phyloP scores from a whole-genome alignment of 2,888 invertebrate genomes.

The Drymonia ruficornis region DNA sequence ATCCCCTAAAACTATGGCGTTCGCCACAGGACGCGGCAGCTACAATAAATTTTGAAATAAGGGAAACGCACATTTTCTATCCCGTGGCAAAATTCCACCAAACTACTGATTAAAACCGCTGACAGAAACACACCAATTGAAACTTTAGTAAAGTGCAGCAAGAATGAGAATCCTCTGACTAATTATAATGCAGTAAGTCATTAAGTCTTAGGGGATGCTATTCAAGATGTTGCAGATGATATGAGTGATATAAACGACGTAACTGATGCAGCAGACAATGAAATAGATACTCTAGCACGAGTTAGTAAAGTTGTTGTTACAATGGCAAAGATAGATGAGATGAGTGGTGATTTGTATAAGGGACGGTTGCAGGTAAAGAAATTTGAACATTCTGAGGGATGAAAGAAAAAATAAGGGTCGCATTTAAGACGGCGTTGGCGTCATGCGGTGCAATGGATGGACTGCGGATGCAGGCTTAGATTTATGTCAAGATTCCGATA shows the following conservation, averaged over 20 bases:
- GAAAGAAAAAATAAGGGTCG: conserved; percentile 80
- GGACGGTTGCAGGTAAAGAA: conserved; percentile 78
- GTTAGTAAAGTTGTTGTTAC: conserved; percentile 42
- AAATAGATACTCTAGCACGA: conserved; percentile 30
- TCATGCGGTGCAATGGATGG: conserved; percentile 80
- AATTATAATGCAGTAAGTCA: conserved; percentile 65
- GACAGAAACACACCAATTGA: conserved; percentile 39
- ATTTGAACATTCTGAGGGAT: conserved; percentile 82
- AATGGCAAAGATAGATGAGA: conserved; percentile 12
- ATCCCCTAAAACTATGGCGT: conserved; percentile 42
- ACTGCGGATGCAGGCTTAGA: conserved; percentile 79
- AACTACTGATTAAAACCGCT: conserved; percentile 51
- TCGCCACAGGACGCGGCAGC: conserved; percentile 45
- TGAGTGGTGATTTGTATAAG: conserved; percentile 32
- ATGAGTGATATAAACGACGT: conserved; percentile 38
- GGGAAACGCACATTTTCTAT: conserved; percentile 77
- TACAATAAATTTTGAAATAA: conserved; percentile 77
- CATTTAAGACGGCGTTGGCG: conserved; percentile 76
- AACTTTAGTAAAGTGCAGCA: conserved; percentile 40
- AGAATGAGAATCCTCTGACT: conserved; percentile 49
- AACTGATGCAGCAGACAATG: conserved; percentile 25
- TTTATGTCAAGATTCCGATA: conserved; percentile 72
- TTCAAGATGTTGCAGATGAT: conserved; percentile 78
- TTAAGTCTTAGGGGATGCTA: conserved; percentile 75
- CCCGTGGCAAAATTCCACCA: conserved; percentile 73